Conservation (phyloP, 2,797 vertebrate species). For the Danio tinwini region DNA sequence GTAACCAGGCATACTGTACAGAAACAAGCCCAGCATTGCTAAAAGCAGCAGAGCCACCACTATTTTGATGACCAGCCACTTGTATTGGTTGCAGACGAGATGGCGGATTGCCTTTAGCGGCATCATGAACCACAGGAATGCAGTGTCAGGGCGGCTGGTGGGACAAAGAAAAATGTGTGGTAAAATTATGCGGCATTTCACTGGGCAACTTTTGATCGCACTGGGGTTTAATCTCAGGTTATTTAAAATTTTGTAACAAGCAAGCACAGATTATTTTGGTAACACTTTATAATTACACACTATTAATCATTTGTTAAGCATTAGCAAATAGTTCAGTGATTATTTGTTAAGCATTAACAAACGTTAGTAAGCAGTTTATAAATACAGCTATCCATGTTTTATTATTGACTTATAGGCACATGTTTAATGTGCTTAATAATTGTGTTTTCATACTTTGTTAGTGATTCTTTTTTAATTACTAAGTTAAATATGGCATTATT, state of each 20-base stretch:
- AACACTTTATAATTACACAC: no score
- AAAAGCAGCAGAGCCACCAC: constrained; percentile 84
- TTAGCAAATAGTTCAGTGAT: no score
- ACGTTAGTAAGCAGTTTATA: no score
- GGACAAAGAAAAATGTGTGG: constrained; percentile 60
- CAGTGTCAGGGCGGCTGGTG: constrained; percentile 89
- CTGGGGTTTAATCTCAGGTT: not conserved
- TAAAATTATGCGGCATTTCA: constrained; percentile 13
- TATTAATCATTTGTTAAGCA: no score
- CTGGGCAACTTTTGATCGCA: not conserved
- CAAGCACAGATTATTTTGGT: no score
- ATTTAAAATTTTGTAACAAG: not conserved
- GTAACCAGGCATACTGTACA: constrained; percentile 93
- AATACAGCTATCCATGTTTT: no score
- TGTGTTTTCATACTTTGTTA: no score
- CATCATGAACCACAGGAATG: constrained; percentile 94
- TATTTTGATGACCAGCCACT: constrained; percentile 93
- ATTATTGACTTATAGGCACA: no score
- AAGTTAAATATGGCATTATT: no score
- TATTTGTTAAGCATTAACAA: no score
- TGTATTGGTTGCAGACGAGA: constrained; percentile 90
- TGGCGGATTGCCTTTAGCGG: constrained; percentile 91
- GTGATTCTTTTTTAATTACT: no score
- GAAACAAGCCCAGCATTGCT: constrained; percentile 86
- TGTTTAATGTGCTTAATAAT: no score